These are phyloP conservation scores for Colius striatus DNA, from an alignment of 2,113 vertebrate genomes.

Conservation along the genomic window DNA sequence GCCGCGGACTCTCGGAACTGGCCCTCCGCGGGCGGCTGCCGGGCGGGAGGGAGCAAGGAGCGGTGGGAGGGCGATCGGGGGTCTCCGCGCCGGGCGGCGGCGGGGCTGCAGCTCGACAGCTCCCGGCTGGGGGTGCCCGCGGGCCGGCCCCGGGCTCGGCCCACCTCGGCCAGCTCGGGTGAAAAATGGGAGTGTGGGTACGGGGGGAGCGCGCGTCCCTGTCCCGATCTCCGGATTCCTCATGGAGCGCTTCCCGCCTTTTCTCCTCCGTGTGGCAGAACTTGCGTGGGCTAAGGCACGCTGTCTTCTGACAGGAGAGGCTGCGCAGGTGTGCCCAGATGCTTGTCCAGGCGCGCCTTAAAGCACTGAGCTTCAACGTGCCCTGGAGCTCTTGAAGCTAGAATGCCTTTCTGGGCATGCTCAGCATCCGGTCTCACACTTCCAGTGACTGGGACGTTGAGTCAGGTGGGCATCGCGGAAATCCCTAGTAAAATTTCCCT, in stretches of 20 bases:
- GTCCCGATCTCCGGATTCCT: neutral
- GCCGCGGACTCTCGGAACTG: neutral
- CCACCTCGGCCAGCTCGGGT: neutral
- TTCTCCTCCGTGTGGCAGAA: neutral
- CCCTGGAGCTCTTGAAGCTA: neutral
- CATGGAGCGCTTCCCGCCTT: neutral
- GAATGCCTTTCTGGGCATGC: neutral
- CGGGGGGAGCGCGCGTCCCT: neutral
- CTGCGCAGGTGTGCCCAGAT: neutral
- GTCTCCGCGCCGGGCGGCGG: neutral
- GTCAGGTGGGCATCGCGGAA: neutral
- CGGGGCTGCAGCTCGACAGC: neutral
- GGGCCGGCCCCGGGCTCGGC: neutral
- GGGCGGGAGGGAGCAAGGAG: neutral
- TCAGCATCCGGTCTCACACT: rapidly evolving
- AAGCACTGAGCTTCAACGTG: neutral
- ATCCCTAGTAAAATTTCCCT: neutral
- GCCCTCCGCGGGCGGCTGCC: neutral
- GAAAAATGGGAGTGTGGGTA: rapidly evolving
- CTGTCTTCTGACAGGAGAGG: rapidly evolving
- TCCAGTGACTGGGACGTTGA: neutral
- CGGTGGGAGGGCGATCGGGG: too few relatives aligned
- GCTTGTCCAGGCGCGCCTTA: rapidly evolving
- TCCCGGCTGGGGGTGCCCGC: neutral
- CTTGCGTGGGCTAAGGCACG: rapidly evolving